Conservation (phyloP, 2,113 vertebrate species). For the Orientallactaga bullata region DNA sequence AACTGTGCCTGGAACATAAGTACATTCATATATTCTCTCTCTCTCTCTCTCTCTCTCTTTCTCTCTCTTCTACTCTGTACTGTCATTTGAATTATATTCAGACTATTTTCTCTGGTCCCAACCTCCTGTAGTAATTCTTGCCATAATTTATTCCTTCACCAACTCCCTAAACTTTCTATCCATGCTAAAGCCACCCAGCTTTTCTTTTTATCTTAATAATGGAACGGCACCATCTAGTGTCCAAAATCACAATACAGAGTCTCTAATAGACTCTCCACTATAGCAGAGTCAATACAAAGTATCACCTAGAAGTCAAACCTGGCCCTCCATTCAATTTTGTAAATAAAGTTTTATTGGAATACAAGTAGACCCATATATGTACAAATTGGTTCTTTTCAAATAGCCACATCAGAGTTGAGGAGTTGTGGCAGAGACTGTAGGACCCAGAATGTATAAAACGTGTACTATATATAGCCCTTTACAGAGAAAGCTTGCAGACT, state of each 20-base stretch:
- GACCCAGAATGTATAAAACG: not conserved
- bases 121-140: not conserved
- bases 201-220: slow-evolving; percentile 45
- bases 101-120: not conserved
- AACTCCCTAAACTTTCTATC: not conserved
- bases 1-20: not conserved
- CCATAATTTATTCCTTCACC: not conserved
- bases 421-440: not conserved
- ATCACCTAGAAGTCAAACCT: not conserved
- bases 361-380: not conserved
- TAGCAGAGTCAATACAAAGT: not conserved
- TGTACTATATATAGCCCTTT: not conserved
- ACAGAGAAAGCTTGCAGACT: not conserved
- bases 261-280: not conserved
- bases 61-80: no score
- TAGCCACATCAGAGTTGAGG: not conserved
- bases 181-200: not conserved
- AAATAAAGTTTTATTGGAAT: slow-evolving; percentile 71
- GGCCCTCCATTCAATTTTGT: not conserved
- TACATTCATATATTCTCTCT: not conserved
- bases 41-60: no score
- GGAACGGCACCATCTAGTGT: slow-evolving; percentile 75
- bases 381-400: not conserved
- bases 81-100: slow-evolving; percentile 3
- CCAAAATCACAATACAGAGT: not conserved